A percentile compares a stretch with the other conserved stretches of the same genome.
These are phyloP conservation scores for Ptiloglossa arizonensis DNA, from an alignment of 1,140 invertebrate species.

Conservation along the genomic window DNA sequence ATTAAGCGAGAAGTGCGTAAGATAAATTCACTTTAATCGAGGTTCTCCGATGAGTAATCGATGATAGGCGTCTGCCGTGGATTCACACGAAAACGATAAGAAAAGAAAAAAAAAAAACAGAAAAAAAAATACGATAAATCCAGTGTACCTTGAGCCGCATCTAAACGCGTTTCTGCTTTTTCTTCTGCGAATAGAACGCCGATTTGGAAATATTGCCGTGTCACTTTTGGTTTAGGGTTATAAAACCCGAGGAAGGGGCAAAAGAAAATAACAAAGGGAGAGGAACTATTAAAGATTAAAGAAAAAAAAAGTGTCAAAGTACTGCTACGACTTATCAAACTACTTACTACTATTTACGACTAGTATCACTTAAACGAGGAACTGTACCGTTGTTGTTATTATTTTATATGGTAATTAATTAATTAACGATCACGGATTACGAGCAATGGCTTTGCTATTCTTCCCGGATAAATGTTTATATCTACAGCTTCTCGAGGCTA, in stretches of 20 bases:
- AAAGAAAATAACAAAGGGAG: constrained; percentile 53
- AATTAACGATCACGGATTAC: constrained; percentile 54
- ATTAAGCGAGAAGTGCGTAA: constrained; percentile 4
- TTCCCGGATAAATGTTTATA: constrained; percentile 59
- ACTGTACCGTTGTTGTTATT: constrained; percentile 60
- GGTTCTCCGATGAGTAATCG: neutral
- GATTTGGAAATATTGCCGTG: constrained; percentile 75
- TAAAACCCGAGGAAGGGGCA: constrained; percentile 29
- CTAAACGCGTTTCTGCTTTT: constrained; percentile 47
- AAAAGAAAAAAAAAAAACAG: neutral
- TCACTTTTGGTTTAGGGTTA: constrained; percentile 65
- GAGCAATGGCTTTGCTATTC: constrained; percentile 60
- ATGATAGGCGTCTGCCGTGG: neutral
- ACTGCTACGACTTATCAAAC: constrained; percentile 73
- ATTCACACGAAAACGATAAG: neutral
- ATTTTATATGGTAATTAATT: constrained; percentile 63
- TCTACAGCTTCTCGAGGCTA: constrained; percentile 65
- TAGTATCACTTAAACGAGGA: constrained; percentile 67
- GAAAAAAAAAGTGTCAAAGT: constrained; percentile 74
- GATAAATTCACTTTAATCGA: neutral
- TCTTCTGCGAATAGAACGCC: constrained; percentile 28
- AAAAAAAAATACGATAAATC: constrained; percentile 27
- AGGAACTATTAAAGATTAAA: constrained; percentile 64
- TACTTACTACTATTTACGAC: constrained; percentile 68
- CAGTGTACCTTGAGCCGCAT: constrained; percentile 58